Percentiles rank a stretch among this genome's conserved stretches.
Evolutionary conservation across 2,797 vertebrate genomes (phyloP).

Genomic region (Macrochelys suwanniensis): DNA sequence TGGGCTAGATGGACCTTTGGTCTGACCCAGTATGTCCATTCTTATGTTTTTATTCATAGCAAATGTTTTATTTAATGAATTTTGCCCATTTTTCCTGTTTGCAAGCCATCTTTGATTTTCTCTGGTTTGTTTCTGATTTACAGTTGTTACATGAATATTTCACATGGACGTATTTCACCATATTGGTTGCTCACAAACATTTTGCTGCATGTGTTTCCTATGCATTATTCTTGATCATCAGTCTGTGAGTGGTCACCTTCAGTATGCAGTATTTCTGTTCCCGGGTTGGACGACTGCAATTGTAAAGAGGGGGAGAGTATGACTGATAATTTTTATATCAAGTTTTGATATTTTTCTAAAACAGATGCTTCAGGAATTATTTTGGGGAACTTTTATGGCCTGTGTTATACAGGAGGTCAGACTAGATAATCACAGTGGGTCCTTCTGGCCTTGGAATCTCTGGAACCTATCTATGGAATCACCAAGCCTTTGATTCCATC

Average conservation of each 20-base stretch:
- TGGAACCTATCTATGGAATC: background rate
- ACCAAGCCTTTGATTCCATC: background rate
- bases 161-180: background rate
- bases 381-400: too few relatives aligned
- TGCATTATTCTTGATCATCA: background rate
- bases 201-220: background rate
- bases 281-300: constrained; percentile 15
- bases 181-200: background rate
- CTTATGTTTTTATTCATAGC: background rate
- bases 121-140: background rate
- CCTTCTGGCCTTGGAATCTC: too few relatives aligned
- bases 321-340: background rate
- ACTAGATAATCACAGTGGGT: too few relatives aligned
- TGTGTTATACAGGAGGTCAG: too few relatives aligned
- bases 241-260: background rate
- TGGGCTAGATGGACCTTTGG: too few relatives aligned
- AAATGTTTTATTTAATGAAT: background rate
- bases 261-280: background rate
- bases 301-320: background rate
- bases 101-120: background rate
- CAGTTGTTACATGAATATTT: background rate
- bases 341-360: too few relatives aligned
- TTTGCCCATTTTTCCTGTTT: background rate
- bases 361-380: too few relatives aligned
- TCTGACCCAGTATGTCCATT: too few relatives aligned